These are phyloP conservation scores for Lepidurus apus DNA, from an alignment of 1,140 invertebrate genomes.

Conservation along the genomic window DNA sequence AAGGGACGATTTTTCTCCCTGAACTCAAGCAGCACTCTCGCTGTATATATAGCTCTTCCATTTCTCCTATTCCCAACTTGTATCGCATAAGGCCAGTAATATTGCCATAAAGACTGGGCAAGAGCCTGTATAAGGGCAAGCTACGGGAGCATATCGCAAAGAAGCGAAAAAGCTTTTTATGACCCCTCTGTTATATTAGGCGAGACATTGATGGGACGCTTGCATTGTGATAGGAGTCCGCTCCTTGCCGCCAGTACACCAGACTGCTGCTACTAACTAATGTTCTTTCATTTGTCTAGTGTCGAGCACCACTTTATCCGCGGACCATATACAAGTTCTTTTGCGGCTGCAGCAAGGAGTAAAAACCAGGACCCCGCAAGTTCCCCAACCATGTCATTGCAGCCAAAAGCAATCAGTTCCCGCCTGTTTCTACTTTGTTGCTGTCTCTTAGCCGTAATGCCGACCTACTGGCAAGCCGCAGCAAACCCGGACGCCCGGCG, in stretches of 20 bases:
- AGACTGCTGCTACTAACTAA: conserved; percentile 11
- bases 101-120: background rate
- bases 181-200: background rate
- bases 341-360: conserved; percentile 29
- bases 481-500: conserved; percentile 83
- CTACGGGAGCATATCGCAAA: background rate
- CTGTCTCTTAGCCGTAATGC: conserved; percentile 12
- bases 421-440: conserved; percentile 23
- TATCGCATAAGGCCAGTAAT: conserved; percentile 11
- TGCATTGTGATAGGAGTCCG: background rate
- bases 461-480: conserved; percentile 35
- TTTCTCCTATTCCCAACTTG: background rate
- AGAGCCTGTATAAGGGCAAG: background rate
- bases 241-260: background rate
- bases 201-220: conserved; percentile 15
- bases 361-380: conserved; percentile 16
- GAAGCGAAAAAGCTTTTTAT: background rate
- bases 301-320: background rate
- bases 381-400: background rate
- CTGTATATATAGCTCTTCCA: background rate
- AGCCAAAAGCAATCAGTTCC: conserved; percentile 1
- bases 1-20: background rate
- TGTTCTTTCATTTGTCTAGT: conserved; percentile 19
- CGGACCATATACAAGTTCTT: background rate
- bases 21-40: background rate